Conservation (phyloP, 1,140 invertebrate genomes). For the Grapholita molesta region DNA sequence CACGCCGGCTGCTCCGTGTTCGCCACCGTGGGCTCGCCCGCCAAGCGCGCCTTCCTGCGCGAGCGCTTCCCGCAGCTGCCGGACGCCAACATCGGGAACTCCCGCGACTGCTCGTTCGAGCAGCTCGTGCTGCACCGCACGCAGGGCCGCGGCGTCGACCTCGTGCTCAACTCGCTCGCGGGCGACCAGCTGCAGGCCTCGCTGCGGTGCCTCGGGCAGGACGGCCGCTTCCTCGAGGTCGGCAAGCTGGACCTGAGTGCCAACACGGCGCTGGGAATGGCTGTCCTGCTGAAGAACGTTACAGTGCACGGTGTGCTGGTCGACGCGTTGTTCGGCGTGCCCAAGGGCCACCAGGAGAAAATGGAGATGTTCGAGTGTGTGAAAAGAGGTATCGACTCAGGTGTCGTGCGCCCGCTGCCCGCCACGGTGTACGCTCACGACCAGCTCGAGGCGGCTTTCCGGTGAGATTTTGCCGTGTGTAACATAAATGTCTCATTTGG, state of each 20-base stretch:
- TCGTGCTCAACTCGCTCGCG: constrained; percentile 93
- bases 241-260: constrained; percentile 97
- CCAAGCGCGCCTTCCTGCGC: constrained; percentile 91
- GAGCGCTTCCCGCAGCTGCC: constrained; percentile 87
- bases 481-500: background rate
- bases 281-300: constrained; percentile 96
- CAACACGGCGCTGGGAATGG: constrained; percentile 94
- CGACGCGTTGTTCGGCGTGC: constrained; percentile 91
- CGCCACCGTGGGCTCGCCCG: constrained; percentile 90
- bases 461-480: constrained; percentile 64
- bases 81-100: constrained; percentile 91
- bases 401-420: constrained; percentile 91
- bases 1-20: constrained; percentile 88
- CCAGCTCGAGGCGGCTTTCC: constrained; percentile 94
- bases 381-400: constrained; percentile 88
- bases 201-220: constrained; percentile 88
- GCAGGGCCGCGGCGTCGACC: constrained; percentile 88
- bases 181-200: constrained; percentile 95
- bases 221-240: constrained; percentile 95
- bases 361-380: constrained; percentile 86
- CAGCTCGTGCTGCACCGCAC: constrained; percentile 87
- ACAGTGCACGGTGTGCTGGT: constrained; percentile 97
- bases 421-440: constrained; percentile 89
- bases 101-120: constrained; percentile 92
- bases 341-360: constrained; percentile 84